Evolutionary conservation across 1,140 invertebrate species (phyloP), one percentile per base, ranked within the genome.

Genomic region (Diorhabda elongata): DNA sequence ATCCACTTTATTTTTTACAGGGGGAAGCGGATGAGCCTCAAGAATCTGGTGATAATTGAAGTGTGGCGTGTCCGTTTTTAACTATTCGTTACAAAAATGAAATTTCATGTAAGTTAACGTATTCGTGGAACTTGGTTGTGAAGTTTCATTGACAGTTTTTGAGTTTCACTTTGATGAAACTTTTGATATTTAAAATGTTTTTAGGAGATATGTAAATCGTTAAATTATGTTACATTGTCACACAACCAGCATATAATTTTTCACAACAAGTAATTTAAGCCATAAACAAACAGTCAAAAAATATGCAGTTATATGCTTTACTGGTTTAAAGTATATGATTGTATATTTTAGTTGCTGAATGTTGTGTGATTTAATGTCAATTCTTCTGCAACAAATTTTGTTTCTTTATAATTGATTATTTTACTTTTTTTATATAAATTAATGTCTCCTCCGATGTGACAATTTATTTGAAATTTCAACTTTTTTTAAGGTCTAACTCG

Each of bases 41-140:
- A 69, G 80, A 81, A 73, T 73, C 77, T 66, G 80, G 78, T 74
- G 80, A 81, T 74, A 81, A 81, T 77, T 81, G 77, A 81, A 79
- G 74, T 76, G 76, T 78, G 73, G 47, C 6, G 75, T 76, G 75
- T 79, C 77, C 78, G 73, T 76, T 79, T 80, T 79, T 78, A 75
- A 78, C 69, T 80, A 81, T 80, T 79, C 79, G 80, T 81, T 81
- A 77, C 26, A 26, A 79, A 78, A 79, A 79, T 79, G 78, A 80
- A 81, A 77, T 80, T 81, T 81, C 79, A 80, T 81, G 80, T 81
- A 81, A 81, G 80, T 81, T 81, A 80, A 81, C 75, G 79, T 81
- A 80, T 80, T 79, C 74, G 77, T 79, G 78, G 77, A 81, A 81
- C 80, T 79, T 80, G 78, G 77, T 80, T 80, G 80, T 80, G 77